Conservation (phyloP, 2,797 vertebrate genomes). For the Corythornis leucogaster region DNA sequence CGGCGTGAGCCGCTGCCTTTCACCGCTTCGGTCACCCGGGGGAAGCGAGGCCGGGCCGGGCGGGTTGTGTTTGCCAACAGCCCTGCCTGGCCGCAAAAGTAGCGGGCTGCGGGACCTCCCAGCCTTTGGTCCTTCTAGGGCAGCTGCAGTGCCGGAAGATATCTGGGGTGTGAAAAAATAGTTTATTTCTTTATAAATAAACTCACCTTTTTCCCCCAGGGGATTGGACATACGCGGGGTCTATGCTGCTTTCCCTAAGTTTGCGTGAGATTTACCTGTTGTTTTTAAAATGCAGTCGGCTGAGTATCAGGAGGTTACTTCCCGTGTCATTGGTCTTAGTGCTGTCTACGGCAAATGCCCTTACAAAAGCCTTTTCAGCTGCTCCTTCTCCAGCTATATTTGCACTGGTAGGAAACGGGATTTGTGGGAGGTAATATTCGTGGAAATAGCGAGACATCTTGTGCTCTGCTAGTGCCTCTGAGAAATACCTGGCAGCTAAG, state of each 20-base stretch:
- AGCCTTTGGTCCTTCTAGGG: not conserved
- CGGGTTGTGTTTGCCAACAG: no score
- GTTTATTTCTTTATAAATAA: not conserved
- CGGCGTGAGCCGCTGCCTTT: not conserved
- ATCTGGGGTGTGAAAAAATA: fast-evolving
- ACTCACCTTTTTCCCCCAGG: fast-evolving
- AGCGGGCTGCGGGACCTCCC: not conserved
- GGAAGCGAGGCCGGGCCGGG: not conserved
- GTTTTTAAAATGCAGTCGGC: not conserved
- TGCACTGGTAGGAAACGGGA: not conserved
- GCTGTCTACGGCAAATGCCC: fast-evolving
- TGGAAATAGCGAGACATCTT: not conserved
- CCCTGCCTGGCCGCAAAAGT: no score
- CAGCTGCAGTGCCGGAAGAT: not conserved
- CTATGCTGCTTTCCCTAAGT: fast-evolving
- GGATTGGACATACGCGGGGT: fast-evolving
- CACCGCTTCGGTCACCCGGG: not conserved
- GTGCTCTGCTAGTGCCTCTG: not conserved
- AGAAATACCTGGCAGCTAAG: not conserved
- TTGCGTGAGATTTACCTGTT: not conserved
- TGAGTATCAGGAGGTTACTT: fast-evolving
- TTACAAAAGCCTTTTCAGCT: not conserved
- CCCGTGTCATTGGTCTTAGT: fast-evolving
- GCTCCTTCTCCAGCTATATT: no score
- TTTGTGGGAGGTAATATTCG: fast-evolving